Conservation (phyloP, 2,113 vertebrate genomes). For the Mesitornis unicolor region DNA sequence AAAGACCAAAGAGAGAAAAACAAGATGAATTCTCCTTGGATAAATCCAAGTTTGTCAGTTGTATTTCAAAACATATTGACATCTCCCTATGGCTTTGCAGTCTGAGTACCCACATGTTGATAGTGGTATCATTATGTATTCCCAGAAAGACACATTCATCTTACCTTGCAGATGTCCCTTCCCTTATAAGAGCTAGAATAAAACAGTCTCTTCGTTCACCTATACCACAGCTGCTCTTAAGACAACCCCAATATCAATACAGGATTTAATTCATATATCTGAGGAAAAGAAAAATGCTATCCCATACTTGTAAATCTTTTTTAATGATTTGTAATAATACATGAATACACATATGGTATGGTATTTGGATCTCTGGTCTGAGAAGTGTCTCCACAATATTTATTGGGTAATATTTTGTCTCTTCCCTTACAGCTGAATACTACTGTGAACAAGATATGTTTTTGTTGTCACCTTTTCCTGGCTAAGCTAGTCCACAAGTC, state of each 20-base stretch:
- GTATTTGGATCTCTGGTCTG: background rate
- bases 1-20: background rate
- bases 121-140: background rate
- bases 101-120: background rate
- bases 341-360: background rate
- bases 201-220: background rate
- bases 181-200: background rate
- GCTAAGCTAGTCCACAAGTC: background rate
- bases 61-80: background rate
- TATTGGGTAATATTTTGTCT: background rate
- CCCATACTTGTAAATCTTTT: background rate
- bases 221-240: background rate
- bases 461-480: background rate
- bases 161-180: background rate
- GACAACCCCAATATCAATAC: background rate
- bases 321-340: background rate
- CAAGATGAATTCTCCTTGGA: background rate
- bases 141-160: background rate
- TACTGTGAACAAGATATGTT: background rate
- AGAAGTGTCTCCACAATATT: background rate
- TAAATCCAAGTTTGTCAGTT: background rate
- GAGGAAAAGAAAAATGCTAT: background rate
- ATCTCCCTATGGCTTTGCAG: background rate
- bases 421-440: background rate
- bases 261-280: background rate